Evolutionary conservation across 2,888 invertebrate species (phyloP).

Genomic region (Melanargia galathea): DNA sequence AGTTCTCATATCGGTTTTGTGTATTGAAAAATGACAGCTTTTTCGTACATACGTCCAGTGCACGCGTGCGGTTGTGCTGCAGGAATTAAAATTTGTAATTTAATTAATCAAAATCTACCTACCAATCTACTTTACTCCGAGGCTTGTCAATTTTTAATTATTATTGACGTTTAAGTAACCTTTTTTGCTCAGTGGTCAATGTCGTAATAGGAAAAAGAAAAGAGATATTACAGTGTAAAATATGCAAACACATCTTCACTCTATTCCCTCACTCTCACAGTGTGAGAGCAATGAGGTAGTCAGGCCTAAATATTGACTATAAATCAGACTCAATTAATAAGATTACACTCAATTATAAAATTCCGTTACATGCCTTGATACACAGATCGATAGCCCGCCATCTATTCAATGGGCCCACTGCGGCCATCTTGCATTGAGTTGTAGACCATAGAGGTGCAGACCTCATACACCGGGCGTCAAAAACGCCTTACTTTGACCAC

Average conservation of each 20-base stretch:
- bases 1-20: constrained; percentile 18
- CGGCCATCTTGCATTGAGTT: constrained; percentile 32
- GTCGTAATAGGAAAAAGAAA: too few relatives aligned
- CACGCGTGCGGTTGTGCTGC: background rate
- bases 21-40: constrained; percentile 24
- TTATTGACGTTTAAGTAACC: background rate
- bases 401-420: constrained; percentile 27
- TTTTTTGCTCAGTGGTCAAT: too few relatives aligned
- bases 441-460: background rate
- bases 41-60: constrained; percentile 4
- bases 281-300: too few relatives aligned
- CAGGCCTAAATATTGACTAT: too few relatives aligned
- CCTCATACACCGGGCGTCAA: background rate
- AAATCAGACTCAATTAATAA: too few relatives aligned
- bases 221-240: too few relatives aligned
- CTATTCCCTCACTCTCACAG: too few relatives aligned
- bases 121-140: background rate
- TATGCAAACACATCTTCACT: too few relatives aligned
- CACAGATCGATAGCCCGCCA: constrained; percentile 34
- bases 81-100: constrained; percentile 17
- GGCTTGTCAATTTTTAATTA: constrained; percentile 1
- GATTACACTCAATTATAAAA: constrained; percentile 27
- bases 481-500: background rate
- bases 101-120: constrained; percentile 10
- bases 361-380: constrained; percentile 31